phyloP scores from a whole-genome alignment of 2,888 invertebrate species.

The Gymnosoma rotundatum region DNA sequence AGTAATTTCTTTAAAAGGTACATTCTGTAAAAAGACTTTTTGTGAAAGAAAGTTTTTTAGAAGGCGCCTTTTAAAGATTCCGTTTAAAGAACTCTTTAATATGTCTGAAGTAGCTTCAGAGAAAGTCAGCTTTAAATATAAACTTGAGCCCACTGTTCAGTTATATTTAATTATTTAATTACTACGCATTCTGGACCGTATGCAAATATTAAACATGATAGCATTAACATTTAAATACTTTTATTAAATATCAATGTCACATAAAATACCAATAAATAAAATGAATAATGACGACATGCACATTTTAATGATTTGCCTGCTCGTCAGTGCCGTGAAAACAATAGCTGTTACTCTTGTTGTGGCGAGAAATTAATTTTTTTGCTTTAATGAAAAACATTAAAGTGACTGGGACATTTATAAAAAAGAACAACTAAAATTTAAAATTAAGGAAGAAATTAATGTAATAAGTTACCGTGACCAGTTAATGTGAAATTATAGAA shows the following conservation, averaged over 20 bases:
- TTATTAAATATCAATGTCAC: slow-evolving; percentile 57
- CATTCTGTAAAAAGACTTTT: no score
- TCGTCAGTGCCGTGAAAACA: slow-evolving; percentile 11
- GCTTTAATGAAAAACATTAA: slow-evolving; percentile 58
- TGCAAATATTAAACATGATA: slow-evolving; percentile 25
- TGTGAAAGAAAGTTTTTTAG: background rate
- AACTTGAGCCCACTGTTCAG: background rate
- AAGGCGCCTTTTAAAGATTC: background rate
- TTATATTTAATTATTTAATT: slow-evolving; percentile 35
- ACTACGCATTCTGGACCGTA: slow-evolving; percentile 20
- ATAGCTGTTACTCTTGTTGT: slow-evolving; percentile 19
- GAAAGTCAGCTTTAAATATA: background rate
- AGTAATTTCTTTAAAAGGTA: background rate
- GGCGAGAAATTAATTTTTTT: slow-evolving; percentile 67
- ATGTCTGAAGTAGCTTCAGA: background rate
- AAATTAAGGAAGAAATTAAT: slow-evolving; percentile 43
- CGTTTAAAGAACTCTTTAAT: no score
- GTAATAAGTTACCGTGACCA: slow-evolving; percentile 53
- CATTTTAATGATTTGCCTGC: slow-evolving; percentile 27
- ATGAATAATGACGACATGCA: background rate
- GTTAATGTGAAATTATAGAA: slow-evolving; percentile 1
- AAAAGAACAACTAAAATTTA: slow-evolving; percentile 2
- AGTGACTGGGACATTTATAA: slow-evolving; percentile 42
- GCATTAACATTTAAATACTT: slow-evolving; percentile 12
- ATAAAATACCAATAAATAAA: slow-evolving; percentile 41